Evolutionary conservation across 2,113 vertebrate genomes (phyloP), one percentile per base, ranked within the genome.

Genomic region (Nicator chloris): DNA sequence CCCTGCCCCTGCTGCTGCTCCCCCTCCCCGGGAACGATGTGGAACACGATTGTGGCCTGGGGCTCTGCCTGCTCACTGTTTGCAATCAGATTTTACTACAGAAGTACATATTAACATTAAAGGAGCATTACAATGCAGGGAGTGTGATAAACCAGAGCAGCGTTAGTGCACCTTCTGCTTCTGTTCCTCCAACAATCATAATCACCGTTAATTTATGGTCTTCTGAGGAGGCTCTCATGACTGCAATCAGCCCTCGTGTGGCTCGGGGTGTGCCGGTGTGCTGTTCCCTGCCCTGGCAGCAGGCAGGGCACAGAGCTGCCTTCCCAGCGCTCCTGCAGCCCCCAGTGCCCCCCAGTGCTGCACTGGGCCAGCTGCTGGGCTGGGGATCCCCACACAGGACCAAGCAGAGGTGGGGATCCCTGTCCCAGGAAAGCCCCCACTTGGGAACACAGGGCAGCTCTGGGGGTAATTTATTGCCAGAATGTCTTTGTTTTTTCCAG

Each of bases 81-180:
- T 78, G 93, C 95, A 96, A 96, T 92, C 93, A 88, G 87, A 91
- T 91, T 92, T 75, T 87, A 96, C 90, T 83, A 47, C 70, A 95
- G 44, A 96, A 92, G 92, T 56, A 66, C 70, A 85, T 86, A 90
- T 93, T 94, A 93, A 94, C 93, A 95, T 93, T 92, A 96, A 72
- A 89, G 59, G 68, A 95, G 89, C 92, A 93, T 92, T 96, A 94
- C 96, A 96, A 78, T 90, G 94, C 56, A 86, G 94, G 75, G 88
- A 96, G 95, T 54, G 78, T 47, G 94, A 93, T 45, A 93, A 89
- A 93, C 19, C 77, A 92, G 88, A 93, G 79, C 77, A 7, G 27
- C 42, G 40, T 30, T 49, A n/a, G 33, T 31, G 47, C 9, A 12
- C 82, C 78, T 93, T 73, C 72, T 71, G 93, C 85, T 56, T 37